Base-by-base conservation (phyloP, 2,797 vertebrate genomes). In the Eulemur mongoz region DNA sequence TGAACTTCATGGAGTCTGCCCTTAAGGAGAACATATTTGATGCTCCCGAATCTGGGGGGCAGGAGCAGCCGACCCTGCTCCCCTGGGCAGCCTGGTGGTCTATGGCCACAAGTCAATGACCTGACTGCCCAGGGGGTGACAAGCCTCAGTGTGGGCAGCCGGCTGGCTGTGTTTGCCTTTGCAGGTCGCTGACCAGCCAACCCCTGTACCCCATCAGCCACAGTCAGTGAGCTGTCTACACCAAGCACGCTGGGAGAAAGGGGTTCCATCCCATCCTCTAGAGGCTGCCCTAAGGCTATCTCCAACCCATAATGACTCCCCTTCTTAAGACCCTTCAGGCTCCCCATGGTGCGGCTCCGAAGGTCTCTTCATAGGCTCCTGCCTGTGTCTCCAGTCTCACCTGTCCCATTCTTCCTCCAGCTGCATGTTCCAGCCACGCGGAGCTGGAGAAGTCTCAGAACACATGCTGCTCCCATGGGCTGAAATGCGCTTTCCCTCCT, bases 401-500 rank as follows among this genome's bases (percentile, higher is more conserved):
- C 17, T 80, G 18, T 54, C 43, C 14, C n/a, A 6, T 48, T 50
- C 67, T 67, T 9, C 18, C 12, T 76, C 8, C 22, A 0, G 32
- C 70, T 81, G 14, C 40, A 6, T 79, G 17, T 54, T 63, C 45
- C 23, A 61, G 65, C 25, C 57, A 57, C 11, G 7, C 10, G 25
- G 35, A 81, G 54, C 17, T 52, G 32, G 6, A 43, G 52, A 73
- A 30, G 79, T 80, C 35, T 90, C 50, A 69, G 43, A 89, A 85
- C 15, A 59, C 13, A 8, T 23, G 43, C n/a, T 2, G 0, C 38
- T 35, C 15, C 18, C n/a, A 35, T 45, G 11, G 3, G 13, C 78
- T 43, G 9, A 73, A 59, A 91, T 43, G 20, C 32, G 40, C 23
- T 57, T 54, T 52, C 13, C 30, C 22, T 93, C 79, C n/a, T 11